A percentile compares a stretch with the other conserved stretches of the same genome.
Evolutionary conservation across 2,113 vertebrate species (phyloP).

Genomic region (Thamnophis sirtalis): DNA sequence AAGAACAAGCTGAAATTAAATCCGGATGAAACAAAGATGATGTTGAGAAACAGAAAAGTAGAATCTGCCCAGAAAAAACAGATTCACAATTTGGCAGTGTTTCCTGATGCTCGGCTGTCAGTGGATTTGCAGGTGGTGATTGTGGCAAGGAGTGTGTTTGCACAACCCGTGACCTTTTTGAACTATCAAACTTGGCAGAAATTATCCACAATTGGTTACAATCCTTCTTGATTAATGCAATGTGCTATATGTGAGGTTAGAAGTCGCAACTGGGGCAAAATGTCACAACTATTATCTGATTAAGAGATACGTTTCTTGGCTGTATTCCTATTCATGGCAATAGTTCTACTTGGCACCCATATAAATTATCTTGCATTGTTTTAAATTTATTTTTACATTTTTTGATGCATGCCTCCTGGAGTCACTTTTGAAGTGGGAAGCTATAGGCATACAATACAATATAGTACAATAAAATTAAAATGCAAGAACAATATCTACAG

Average conservation of each 20-base stretch:
- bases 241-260: not conserved
- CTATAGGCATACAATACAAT: not conserved
- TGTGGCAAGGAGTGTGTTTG: not conserved
- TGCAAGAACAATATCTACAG: not conserved
- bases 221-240: not conserved
- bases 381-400: not conserved
- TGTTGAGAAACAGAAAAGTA: not conserved
- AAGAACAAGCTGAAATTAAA: not conserved
- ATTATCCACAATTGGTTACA: not conserved
- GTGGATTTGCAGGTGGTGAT: not conserved
- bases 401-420: not conserved
- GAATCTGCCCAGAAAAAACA: not conserved
- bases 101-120: not conserved
- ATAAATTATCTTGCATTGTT: not conserved
- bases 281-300: not conserved
- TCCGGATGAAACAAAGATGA: not conserved
- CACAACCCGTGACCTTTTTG: not conserved
- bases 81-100: not conserved
- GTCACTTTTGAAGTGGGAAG: not conserved
- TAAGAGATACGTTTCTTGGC: not conserved
- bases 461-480: not conserved
- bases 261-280: not conserved
- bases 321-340: not conserved
- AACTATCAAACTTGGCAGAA: not conserved
- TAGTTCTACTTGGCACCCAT: not conserved